A percentile compares a stretch with the other conserved stretches of the same genome.
phyloP scores from a whole-genome alignment of 2,113 vertebrate species.

The Toxotes chatareus region DNA sequence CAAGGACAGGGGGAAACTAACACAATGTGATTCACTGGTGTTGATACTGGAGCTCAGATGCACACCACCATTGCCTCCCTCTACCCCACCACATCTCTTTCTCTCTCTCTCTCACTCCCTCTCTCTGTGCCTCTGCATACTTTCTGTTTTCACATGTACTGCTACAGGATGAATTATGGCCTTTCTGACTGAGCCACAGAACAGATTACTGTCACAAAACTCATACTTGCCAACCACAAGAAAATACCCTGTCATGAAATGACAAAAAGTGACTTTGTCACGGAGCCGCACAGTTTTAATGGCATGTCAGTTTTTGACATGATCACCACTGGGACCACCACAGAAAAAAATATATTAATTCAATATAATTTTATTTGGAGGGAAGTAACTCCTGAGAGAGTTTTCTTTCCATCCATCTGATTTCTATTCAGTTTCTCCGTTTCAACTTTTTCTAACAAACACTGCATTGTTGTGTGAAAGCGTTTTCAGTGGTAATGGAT shows the following conservation, averaged over 20 bases:
- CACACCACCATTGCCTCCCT: slow-evolving; percentile 4
- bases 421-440: neutral
- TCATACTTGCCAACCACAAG: slow-evolving; percentile 13
- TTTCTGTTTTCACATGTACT: slow-evolving; percentile 26
- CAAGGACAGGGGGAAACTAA: slow-evolving; percentile 58
- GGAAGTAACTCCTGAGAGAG: neutral
- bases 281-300: neutral
- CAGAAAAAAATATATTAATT: slow-evolving; percentile 26
- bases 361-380: slow-evolving; percentile 4
- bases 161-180: slow-evolving; percentile 16
- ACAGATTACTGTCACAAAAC: slow-evolving; percentile 36
- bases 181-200: slow-evolving; percentile 35
- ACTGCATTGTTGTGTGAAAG: neutral
- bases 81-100: neutral
- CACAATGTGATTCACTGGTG: slow-evolving; percentile 59
- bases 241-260: neutral
- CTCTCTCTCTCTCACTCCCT: slow-evolving; percentile 4
- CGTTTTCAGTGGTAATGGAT: neutral
- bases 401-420: neutral
- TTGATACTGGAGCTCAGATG: slow-evolving; percentile 37
- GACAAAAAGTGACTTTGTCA: neutral
- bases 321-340: neutral
- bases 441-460: neutral
- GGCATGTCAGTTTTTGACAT: slow-evolving; percentile 5
- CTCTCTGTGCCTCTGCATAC: slow-evolving; percentile 8